Evolutionary conservation across 2,797 vertebrate species (phyloP).

Genomic region (Hydrocynus forskahlii): DNA sequence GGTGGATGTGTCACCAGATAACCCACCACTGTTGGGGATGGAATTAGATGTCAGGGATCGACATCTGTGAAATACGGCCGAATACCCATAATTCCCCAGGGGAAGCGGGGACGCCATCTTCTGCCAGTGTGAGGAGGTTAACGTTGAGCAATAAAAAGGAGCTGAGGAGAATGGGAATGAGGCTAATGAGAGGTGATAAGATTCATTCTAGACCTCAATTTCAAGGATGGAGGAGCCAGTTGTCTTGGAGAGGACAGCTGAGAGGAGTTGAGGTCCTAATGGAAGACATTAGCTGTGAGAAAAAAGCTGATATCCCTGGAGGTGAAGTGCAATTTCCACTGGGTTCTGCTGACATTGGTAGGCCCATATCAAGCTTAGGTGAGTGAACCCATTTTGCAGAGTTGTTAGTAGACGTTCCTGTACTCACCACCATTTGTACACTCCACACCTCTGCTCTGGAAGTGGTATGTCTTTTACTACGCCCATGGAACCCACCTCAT

Average conservation of each 20-base stretch:
- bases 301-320: constrained; percentile 56
- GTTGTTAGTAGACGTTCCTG: constrained; percentile 39
- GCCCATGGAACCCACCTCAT: too few species aligned
- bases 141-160: constrained; percentile 71
- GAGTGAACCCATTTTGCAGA: constrained; percentile 51
- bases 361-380: constrained; percentile 38
- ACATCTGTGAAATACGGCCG: constrained; percentile 63
- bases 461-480: too few species aligned
- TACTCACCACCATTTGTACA: constrained; percentile 16
- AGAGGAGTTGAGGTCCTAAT: constrained; percentile 69
- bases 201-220: constrained; percentile 78
- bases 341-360: constrained; percentile 56
- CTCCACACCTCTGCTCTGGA: neutral
- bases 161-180: constrained; percentile 69
- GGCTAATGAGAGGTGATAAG: constrained; percentile 81
- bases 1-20: constrained; percentile 55
- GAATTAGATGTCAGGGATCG: constrained; percentile 72
- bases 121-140: constrained; percentile 74
- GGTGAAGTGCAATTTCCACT: constrained; percentile 57
- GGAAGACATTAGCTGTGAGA: constrained; percentile 69
- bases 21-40: constrained; percentile 57
- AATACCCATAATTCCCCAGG: constrained; percentile 63
- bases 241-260: constrained; percentile 65
- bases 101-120: constrained; percentile 64
- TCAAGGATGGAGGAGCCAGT: constrained; percentile 75